Evolutionary conservation across 2,113 vertebrate species (phyloP), one percentile per base, ranked within the genome.

Genomic region (Amia ocellicauda): DNA sequence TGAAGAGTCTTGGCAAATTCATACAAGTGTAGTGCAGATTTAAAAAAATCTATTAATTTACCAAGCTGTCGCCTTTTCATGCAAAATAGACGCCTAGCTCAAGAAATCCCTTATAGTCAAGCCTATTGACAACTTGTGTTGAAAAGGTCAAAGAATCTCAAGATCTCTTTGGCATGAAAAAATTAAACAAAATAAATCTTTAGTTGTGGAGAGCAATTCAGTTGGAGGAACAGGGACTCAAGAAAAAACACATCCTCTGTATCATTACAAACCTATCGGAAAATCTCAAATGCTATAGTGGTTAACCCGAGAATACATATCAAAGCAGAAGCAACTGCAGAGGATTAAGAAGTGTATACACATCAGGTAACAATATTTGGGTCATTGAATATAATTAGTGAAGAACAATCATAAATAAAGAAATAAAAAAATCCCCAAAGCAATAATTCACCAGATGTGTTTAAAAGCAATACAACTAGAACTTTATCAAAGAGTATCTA

Each of bases 11-110:
- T 64, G 43, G 45, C 26, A 62, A 58, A 54, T 62, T 68, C 63
- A 36, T 50, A 56, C 19, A 57, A 50, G 63, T 61, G 50, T 59
- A 16, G 22, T 14, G 7, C 45, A 55, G 42, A 74, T 78, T 65
- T n/a, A n/a, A 72, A 68, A 68, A 51, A 66, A 66, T 70, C 63
- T 55, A 53, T 69, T 66, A 36, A 62, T 65, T 59, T 55, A 14
- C 7, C 27, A 26, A 49, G 51, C 27, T 11, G 23, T 52, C 49
- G 43, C 36, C 1, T 36, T 64, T 63, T 51, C 54, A 36, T 50
- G 51, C 71, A 74, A 63, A 36, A 58, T 24, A 54, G 51, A 31
- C 40, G 40, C 42, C 57, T 63, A 36, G 31, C 11, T 36, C 22
- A 49, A 31, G n/a, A 63, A 68, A 66, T 65, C 60, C 47, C 55